Evolutionary conservation across 1,140 invertebrate genomes (phyloP).

Genomic region (Melitaea cinxia): DNA sequence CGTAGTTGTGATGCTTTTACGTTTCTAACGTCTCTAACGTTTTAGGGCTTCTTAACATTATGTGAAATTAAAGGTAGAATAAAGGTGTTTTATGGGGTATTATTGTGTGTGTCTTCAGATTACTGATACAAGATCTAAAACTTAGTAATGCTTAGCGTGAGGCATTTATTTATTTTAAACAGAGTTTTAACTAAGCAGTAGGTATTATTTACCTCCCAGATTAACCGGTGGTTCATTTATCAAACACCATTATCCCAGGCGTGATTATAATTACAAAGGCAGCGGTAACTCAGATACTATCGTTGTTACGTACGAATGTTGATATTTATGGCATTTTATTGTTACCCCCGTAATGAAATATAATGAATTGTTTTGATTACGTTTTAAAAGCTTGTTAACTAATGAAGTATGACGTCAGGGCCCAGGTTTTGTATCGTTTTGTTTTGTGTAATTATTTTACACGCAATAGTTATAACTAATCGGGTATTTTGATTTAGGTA

Average conservation of each 20-base stretch:
- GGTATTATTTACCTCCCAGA: background rate
- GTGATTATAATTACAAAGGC: constrained; percentile 22
- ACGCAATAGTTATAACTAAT: background rate
- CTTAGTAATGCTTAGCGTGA: too few species aligned
- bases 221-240: background rate
- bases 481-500: too few species aligned
- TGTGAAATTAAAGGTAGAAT: too few species aligned
- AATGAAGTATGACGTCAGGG: background rate
- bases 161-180: too few species aligned
- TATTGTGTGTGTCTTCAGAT: too few species aligned
- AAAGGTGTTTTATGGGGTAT: too few species aligned
- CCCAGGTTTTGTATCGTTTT: background rate
- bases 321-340: constrained; percentile 4
- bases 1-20: too few species aligned
- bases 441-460: background rate
- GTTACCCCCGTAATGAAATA: background rate
- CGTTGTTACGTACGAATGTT: constrained; percentile 22
- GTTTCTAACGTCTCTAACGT: too few species aligned
- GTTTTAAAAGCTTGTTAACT: background rate
- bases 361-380: background rate
- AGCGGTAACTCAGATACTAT: constrained; percentile 22
- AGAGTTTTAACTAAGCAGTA: too few species aligned
- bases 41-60: too few species aligned
- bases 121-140: too few species aligned
- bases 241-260: background rate